Evolutionary conservation across 2,113 vertebrate species (phyloP).

Genomic region (Romanogobio albipinnatus): DNA sequence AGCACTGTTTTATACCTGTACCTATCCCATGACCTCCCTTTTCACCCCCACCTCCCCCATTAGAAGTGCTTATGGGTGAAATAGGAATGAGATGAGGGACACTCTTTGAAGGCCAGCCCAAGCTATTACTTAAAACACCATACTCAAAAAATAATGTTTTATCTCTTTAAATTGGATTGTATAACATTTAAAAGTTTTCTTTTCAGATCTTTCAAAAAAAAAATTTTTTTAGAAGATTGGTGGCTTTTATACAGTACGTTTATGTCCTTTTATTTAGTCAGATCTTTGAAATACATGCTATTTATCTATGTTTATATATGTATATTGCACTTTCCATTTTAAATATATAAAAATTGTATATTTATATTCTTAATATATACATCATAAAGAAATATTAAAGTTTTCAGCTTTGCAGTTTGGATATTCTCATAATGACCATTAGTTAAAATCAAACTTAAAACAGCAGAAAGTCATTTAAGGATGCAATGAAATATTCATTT

Average conservation of each 20-base stretch:
- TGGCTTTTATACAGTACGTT: too few relatives aligned
- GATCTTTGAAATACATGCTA: too few relatives aligned
- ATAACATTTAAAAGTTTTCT: neutral
- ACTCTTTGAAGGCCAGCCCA: neutral
- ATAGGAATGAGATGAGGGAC: neutral
- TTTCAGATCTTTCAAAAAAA: neutral
- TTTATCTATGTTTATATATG: neutral
- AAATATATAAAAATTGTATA: neutral
- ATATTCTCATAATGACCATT: too few relatives aligned
- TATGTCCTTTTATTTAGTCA: too few relatives aligned
- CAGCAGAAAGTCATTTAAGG: neutral
- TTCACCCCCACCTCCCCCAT: slow-evolving; percentile 26
- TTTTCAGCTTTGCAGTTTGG: too few relatives aligned
- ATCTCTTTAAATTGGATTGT: neutral
- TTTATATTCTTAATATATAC: neutral
- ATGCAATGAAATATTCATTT: neutral
- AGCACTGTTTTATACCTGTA: slow-evolving; percentile 67
- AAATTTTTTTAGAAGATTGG: too few relatives aligned
- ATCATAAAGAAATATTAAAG: neutral
- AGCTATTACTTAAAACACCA: neutral
- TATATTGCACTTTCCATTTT: neutral
- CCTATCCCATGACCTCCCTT: slow-evolving; percentile 50
- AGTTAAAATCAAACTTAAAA: neutral
- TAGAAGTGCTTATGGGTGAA: slow-evolving; percentile 47
- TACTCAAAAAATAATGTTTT: neutral